phyloP scores from a whole-genome alignment of 2,888 invertebrate species.

The Laspeyria flexula region DNA sequence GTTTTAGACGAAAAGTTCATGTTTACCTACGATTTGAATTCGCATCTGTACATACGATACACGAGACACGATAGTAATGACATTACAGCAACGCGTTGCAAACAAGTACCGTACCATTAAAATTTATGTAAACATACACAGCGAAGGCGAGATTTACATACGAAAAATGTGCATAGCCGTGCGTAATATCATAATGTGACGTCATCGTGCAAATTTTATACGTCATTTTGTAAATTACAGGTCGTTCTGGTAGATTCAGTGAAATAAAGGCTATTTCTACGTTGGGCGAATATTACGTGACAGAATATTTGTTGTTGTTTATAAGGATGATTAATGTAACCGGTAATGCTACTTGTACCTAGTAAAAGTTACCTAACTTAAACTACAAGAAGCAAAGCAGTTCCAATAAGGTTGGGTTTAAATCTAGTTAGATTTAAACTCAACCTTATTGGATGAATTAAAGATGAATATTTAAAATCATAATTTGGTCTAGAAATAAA shows the following conservation, averaged over 20 bases:
- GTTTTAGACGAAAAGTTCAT: too few relatives aligned
- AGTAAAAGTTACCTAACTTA: too few relatives aligned
- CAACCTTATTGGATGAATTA: too few relatives aligned
- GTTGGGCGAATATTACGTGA: neutral
- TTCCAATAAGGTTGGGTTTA: too few relatives aligned
- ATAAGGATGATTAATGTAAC: too few relatives aligned
- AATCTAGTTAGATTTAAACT: too few relatives aligned
- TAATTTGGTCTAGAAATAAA: too few relatives aligned
- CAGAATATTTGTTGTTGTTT: neutral
- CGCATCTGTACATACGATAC: slow-evolving; percentile 4
- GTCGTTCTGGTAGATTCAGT: slow-evolving; percentile 27
- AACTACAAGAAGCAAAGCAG: too few relatives aligned
- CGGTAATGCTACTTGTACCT: too few relatives aligned
- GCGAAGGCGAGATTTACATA: slow-evolving; percentile 35
- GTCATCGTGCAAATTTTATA: slow-evolving; percentile 41
- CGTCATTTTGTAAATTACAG: slow-evolving; percentile 40
- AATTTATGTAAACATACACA: slow-evolving; percentile 36
- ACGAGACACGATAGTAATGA: too few relatives aligned
- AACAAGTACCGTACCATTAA: slow-evolving; percentile 20
- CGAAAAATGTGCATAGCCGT: slow-evolving; percentile 41
- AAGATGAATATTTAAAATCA: too few relatives aligned
- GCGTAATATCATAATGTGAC: slow-evolving; percentile 39
- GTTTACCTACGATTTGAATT: neutral
- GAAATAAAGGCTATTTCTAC: neutral
- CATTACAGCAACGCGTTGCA: slow-evolving; percentile 12